Percentiles rank a stretch among this genome's conserved stretches.
These are phyloP conservation scores for Nemotelus nigrinus DNA, from an alignment of 2,888 invertebrate species.

Conservation along the genomic window DNA sequence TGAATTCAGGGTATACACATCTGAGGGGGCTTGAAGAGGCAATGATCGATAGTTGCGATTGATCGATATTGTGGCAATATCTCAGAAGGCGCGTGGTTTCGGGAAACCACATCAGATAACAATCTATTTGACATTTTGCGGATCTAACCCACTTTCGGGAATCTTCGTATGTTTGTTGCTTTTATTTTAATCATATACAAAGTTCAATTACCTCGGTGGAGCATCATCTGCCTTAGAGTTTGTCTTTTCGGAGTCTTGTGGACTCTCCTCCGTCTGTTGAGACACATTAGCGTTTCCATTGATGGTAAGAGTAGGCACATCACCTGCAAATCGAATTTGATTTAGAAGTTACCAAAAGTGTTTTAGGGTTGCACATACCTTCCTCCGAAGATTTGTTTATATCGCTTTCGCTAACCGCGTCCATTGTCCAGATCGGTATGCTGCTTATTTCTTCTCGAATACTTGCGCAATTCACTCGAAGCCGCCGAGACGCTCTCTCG, in stretches of 20 bases:
- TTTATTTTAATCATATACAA: not conserved
- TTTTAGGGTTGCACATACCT: not conserved
- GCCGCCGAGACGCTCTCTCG: not conserved
- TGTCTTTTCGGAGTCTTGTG: not conserved
- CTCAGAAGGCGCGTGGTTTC: too few relatives aligned
- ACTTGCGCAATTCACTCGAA: slow-evolving; percentile 23
- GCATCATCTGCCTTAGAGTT: not conserved
- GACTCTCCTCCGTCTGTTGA: not conserved
- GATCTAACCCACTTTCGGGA: too few relatives aligned
- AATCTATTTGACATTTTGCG: too few relatives aligned
- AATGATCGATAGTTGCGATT: too few relatives aligned
- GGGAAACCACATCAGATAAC: too few relatives aligned
- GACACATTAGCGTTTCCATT: not conserved
- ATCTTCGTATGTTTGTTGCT: too few relatives aligned
- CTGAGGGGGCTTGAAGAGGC: too few relatives aligned
- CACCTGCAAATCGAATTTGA: not conserved
- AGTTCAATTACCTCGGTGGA: slow-evolving; percentile 38
- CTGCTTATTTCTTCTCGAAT: not conserved
- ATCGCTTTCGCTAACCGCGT: slow-evolving; percentile 25
- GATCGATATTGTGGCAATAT: too few relatives aligned
- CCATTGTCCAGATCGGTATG: not conserved
- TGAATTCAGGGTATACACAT: too few relatives aligned
- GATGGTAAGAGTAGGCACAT: not conserved
- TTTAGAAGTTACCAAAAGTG: not conserved
- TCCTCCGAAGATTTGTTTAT: slow-evolving; percentile 32